Evolutionary conservation across 2,113 vertebrate genomes (phyloP).

Genomic region (Zosterops hypoxanthus): DNA sequence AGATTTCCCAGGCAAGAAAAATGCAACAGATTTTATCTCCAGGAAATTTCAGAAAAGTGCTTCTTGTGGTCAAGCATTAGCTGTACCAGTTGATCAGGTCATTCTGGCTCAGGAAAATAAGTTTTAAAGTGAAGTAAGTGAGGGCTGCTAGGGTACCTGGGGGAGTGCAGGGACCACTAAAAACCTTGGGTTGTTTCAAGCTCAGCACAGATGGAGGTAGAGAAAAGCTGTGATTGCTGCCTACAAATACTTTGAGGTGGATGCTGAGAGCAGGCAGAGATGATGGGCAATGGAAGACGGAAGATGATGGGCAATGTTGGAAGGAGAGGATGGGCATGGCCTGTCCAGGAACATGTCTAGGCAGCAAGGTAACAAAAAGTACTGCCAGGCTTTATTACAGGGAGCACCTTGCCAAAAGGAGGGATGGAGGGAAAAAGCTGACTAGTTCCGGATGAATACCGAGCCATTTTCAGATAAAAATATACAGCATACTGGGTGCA

Average conservation of each 20-base stretch:
- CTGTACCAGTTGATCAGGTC: background rate
- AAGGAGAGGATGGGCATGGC: background rate
- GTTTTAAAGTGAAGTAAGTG: background rate
- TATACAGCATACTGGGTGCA: background rate
- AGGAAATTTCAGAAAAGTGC: background rate
- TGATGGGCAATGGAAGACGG: background rate
- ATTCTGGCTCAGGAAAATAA: background rate
- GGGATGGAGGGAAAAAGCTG: background rate
- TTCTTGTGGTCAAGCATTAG: background rate
- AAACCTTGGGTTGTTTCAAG: background rate
- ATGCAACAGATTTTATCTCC: background rate
- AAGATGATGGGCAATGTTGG: background rate
- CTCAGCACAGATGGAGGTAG: background rate
- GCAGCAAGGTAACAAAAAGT: background rate
- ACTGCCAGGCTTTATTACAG: background rate
- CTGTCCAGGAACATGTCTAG: background rate
- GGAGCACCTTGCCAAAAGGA: background rate
- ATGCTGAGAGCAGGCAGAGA: background rate
- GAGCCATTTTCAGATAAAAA: background rate
- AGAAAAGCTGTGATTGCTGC: background rate
- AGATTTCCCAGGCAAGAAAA: constrained; percentile 28
- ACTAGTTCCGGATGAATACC: background rate
- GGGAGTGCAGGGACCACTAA: background rate
- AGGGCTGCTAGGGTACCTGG: background rate
- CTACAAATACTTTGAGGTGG: background rate